A percentile compares a stretch with the other conserved stretches of the same genome.
phyloP scores from a whole-genome alignment of 2,888 invertebrate species.

The Ferdinandea cuprea region DNA sequence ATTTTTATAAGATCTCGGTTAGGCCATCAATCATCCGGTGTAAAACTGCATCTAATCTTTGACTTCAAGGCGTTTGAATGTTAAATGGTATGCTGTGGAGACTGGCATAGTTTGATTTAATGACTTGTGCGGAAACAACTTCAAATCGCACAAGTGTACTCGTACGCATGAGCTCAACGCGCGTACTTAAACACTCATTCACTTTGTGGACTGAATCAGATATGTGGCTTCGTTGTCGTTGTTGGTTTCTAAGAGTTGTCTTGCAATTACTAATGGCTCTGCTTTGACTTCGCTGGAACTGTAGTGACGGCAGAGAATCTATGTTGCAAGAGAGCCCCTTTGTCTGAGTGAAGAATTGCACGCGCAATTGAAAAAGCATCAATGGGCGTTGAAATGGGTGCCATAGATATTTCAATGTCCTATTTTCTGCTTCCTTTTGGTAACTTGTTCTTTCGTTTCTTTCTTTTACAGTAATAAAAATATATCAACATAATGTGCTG shows the following conservation, averaged over 20 bases:
- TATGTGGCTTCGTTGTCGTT: not conserved
- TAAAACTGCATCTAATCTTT: constrained; percentile 5
- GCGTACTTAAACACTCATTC: constrained; percentile 2
- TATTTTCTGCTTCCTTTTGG: not conserved
- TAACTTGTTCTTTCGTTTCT: not conserved
- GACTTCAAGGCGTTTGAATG: constrained; percentile 2
- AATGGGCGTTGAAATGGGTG: not conserved
- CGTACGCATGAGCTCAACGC: not conserved
- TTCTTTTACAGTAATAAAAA: not conserved
- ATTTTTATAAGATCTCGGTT: not conserved
- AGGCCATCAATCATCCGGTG: not conserved
- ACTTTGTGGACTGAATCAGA: not conserved
- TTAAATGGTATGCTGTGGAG: not conserved
- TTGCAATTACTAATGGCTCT: not conserved
- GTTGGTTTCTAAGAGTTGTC: not conserved
- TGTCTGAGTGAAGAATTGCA: not conserved
- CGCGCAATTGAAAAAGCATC: not conserved
- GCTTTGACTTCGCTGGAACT: not conserved
- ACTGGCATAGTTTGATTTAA: not conserved
- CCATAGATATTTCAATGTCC: not conserved
- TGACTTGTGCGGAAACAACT: not conserved
- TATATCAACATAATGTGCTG: not conserved
- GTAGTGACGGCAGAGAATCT: not conserved
- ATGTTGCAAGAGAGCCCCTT: not conserved
- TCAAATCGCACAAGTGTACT: not conserved